Conservation (phyloP, 2,797 vertebrate genomes). For the Darevskia mixta region DNA sequence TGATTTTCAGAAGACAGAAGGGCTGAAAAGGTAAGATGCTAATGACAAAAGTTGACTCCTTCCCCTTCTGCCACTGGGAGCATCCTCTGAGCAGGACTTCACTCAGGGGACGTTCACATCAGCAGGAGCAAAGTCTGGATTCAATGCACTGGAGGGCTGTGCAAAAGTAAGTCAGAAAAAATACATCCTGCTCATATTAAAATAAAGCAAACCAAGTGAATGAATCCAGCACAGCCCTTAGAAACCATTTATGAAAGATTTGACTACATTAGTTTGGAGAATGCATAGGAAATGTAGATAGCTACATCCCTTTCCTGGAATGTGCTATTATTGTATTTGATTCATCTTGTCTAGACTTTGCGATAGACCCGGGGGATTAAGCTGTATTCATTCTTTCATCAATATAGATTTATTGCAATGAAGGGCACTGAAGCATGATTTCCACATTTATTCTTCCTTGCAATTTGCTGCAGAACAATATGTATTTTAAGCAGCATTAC, state of each 20-base stretch:
- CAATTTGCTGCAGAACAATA: conserved; percentile 50
- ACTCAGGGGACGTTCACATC: no score
- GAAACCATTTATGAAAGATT: conserved; percentile 38
- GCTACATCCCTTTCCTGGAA: conserved; percentile 30
- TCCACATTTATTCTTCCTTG: conserved; percentile 57
- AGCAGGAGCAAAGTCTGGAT: no score
- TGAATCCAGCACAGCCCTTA: conserved; percentile 32
- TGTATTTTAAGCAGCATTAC: conserved; percentile 52
- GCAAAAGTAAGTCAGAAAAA: conserved; percentile 41
- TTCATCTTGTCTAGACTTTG: conserved; percentile 54
- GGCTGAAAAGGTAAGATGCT: no score
- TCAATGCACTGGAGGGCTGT: not conserved
- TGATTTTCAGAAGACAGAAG: no score
- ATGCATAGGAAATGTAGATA: conserved; percentile 41
- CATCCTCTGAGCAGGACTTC: no score
- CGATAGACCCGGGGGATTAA: conserved; percentile 59
- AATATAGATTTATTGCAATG: conserved; percentile 55
- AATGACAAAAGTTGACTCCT: no score
- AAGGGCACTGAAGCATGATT: conserved; percentile 57
- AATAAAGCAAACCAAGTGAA: conserved; percentile 48
- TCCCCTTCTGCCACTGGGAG: no score
- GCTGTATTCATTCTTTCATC: conserved; percentile 49
- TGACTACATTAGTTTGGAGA: conserved; percentile 49
- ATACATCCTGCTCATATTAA: conserved; percentile 8
- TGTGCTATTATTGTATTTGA: conserved; percentile 46